Percentiles rank a stretch among this genome's conserved stretches.
phyloP scores from a whole-genome alignment of 2,113 vertebrate species.

The Motacilla tschutschensis region DNA sequence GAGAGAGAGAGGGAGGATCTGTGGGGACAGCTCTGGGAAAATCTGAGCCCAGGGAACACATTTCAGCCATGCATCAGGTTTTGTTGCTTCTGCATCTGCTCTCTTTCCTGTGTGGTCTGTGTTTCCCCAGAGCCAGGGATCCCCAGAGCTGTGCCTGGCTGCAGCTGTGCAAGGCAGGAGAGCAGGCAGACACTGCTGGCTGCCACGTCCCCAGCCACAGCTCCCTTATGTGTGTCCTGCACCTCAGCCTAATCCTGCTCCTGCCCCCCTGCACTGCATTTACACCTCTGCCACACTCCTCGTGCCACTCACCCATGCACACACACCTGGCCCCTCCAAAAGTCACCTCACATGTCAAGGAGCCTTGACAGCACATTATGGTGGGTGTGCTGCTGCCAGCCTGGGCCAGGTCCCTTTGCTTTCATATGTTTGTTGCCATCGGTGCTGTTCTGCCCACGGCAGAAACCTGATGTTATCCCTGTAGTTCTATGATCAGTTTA shows the following conservation, averaged over 20 bases:
- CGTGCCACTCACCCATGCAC: fast-evolving
- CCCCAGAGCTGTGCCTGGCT: neutral
- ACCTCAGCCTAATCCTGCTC: neutral
- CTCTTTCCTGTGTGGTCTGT: neutral
- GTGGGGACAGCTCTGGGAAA: neutral
- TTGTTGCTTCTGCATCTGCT: neutral
- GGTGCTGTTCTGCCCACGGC: neutral
- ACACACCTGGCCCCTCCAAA: neutral
- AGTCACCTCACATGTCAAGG: neutral
- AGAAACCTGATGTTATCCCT: neutral
- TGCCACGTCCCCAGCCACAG: fast-evolving
- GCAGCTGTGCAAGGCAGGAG: neutral
- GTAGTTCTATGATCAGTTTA: neutral
- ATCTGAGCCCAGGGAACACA: neutral
- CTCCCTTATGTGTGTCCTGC: fast-evolving
- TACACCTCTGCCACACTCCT: fast-evolving
- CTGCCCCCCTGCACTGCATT: neutral
- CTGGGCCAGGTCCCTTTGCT: neutral
- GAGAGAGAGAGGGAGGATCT: neutral
- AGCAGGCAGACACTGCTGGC: neutral
- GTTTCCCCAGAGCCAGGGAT: neutral
- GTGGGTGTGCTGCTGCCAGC: neutral
- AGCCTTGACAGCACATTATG: neutral
- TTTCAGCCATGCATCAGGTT: neutral
- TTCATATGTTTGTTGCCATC: neutral